Evolutionary conservation across 2,113 vertebrate genomes (phyloP).

Genomic region (Rhodinocichla rosea): DNA sequence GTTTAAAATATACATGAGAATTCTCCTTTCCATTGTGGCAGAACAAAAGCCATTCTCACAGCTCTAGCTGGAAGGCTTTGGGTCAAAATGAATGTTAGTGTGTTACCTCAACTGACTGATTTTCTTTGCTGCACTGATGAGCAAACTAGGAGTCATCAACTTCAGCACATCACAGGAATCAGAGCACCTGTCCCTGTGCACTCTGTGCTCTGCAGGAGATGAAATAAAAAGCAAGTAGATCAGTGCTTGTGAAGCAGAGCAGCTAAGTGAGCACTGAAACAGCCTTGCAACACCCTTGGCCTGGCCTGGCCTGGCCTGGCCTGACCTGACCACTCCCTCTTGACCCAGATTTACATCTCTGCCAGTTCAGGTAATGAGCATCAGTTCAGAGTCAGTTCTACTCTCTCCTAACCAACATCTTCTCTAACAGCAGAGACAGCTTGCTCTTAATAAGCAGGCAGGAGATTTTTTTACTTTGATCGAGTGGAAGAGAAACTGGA

Average conservation of each 20-base stretch:
- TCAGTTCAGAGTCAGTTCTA: background rate
- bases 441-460: background rate
- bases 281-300: background rate
- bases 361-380: background rate
- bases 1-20: constrained; percentile 37
- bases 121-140: constrained; percentile 3
- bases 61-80: background rate
- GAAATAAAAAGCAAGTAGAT: background rate
- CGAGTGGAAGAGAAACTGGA: background rate
- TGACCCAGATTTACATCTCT: background rate
- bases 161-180: background rate
- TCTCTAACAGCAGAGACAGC: background rate
- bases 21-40: background rate
- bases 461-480: background rate
- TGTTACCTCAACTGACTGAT: constrained; percentile 26
- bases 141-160: constrained; percentile 12
- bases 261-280: background rate
- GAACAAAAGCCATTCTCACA: constrained; percentile 25
- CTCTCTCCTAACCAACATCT: background rate
- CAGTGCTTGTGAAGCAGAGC: background rate
- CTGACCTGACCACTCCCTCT: background rate
- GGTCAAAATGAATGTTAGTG: background rate
- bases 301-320: background rate
- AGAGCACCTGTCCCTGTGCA: background rate
- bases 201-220: background rate